Evolutionary conservation across 2,113 vertebrate genomes (phyloP).

Genomic region (Grallaria varia): DNA sequence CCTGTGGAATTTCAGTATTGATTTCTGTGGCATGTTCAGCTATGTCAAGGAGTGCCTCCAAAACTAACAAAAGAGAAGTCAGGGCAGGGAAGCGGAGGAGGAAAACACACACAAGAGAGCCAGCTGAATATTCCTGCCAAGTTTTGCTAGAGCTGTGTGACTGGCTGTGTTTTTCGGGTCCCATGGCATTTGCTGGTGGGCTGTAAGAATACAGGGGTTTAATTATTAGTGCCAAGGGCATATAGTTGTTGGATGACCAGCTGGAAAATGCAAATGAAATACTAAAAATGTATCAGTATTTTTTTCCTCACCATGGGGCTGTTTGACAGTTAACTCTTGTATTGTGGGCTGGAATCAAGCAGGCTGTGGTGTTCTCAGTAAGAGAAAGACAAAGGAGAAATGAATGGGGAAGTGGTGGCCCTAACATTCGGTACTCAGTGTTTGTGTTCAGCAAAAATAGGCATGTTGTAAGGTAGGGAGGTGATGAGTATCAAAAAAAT

Average conservation of each 20-base stretch:
- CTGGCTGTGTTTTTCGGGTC: conserved; percentile 1
- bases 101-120: neutral
- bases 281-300: neutral
- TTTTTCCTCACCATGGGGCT: neutral
- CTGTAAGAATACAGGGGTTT: neutral
- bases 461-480: neutral
- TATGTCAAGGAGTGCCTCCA: conserved; percentile 30
- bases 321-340: neutral
- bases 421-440: neutral
- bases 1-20: neutral
- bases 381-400: neutral
- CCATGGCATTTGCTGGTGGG: conserved; percentile 2
- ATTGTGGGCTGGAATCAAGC: neutral
- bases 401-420: neutral
- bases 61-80: conserved; percentile 52
- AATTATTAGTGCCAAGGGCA: neutral
- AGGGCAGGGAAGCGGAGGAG: neutral
- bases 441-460: neutral
- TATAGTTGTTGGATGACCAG: neutral
- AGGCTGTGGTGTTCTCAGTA: neutral
- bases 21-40: neutral
- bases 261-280: neutral
- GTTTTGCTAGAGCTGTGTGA: conserved; percentile 7
- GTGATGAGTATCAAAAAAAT: neutral
- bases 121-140: neutral